These are phyloP conservation scores for Colostygia pectinataria DNA, from an alignment of 2,888 invertebrate species.

Conservation along the genomic window DNA sequence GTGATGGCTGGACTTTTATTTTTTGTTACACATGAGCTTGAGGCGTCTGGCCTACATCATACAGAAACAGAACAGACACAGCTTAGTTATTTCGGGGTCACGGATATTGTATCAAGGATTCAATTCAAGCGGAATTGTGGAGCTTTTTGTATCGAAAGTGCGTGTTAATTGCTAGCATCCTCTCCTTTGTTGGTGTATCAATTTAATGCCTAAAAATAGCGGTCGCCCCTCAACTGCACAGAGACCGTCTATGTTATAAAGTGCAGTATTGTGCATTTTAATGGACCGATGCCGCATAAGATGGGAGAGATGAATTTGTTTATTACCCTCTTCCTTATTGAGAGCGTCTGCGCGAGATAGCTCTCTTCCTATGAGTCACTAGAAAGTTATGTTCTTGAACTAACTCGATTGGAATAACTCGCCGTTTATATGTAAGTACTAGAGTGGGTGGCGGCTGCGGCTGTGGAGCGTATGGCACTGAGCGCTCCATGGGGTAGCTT, in stretches of 20 bases:
- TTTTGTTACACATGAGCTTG: slow-evolving; percentile 45
- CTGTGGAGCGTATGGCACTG: slow-evolving; percentile 24
- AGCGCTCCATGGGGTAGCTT: slow-evolving; percentile 34
- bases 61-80: slow-evolving; percentile 37
- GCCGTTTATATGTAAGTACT: slow-evolving; percentile 46
- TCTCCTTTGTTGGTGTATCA: slow-evolving; percentile 76
- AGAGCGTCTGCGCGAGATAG: slow-evolving; percentile 80
- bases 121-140: slow-evolving; percentile 43
- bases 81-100: slow-evolving; percentile 44
- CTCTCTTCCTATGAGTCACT: slow-evolving; percentile 83
- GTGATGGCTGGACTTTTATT: slow-evolving; percentile 59
- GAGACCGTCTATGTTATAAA: slow-evolving; percentile 68
- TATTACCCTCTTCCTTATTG: slow-evolving; percentile 83
- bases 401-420: slow-evolving; percentile 72
- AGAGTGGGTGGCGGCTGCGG: slow-evolving; percentile 45
- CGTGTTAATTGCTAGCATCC: slow-evolving; percentile 79
- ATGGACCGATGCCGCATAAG: slow-evolving; percentile 77
- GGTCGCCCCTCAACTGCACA: slow-evolving; percentile 61
- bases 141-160: slow-evolving; percentile 63
- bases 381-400: slow-evolving; percentile 79
- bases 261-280: slow-evolving; percentile 82
- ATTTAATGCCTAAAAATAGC: slow-evolving; percentile 79
- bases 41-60: slow-evolving; percentile 57
- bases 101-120: slow-evolving; percentile 46
- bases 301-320: slow-evolving; percentile 82